Conservation (phyloP, 2,113 vertebrate genomes). For the Hippotragus niger region DNA sequence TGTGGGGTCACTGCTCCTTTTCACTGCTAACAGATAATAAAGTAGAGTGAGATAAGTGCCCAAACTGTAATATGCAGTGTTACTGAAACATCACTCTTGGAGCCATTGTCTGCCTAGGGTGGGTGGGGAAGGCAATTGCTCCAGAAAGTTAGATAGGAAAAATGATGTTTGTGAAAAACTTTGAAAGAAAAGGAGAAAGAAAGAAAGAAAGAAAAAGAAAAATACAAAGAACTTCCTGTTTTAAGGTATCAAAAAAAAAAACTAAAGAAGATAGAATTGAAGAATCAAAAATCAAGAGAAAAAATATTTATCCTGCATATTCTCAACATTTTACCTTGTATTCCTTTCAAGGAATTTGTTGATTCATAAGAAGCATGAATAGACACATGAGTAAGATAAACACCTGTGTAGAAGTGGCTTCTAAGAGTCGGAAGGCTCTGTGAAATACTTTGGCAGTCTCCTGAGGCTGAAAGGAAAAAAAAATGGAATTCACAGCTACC, state of each 20-base stretch:
- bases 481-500: not conserved
- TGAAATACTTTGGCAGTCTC: not conserved
- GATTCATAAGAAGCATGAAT: not conserved
- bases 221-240: not conserved
- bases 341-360: not conserved
- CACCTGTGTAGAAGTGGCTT: not conserved
- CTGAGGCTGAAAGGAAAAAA: not conserved
- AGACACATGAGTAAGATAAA: not conserved
- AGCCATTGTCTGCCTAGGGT: not conserved
- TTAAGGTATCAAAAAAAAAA: not conserved
- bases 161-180: not conserved
- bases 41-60: not conserved
- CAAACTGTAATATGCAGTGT: not conserved
- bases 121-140: not conserved
- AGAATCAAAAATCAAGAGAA: not conserved
- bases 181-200: not conserved
- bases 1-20: not conserved
- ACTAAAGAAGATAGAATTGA: not conserved
- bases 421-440: not conserved
- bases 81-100: not conserved
- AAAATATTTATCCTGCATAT: not conserved
- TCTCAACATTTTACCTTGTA: not conserved
- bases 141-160: not conserved
- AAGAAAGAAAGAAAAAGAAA: not conserved
- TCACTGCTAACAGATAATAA: not conserved